Evolutionary conservation across 2,888 invertebrate species (phyloP).

Genomic region (Caenorhabditis afra): DNA sequence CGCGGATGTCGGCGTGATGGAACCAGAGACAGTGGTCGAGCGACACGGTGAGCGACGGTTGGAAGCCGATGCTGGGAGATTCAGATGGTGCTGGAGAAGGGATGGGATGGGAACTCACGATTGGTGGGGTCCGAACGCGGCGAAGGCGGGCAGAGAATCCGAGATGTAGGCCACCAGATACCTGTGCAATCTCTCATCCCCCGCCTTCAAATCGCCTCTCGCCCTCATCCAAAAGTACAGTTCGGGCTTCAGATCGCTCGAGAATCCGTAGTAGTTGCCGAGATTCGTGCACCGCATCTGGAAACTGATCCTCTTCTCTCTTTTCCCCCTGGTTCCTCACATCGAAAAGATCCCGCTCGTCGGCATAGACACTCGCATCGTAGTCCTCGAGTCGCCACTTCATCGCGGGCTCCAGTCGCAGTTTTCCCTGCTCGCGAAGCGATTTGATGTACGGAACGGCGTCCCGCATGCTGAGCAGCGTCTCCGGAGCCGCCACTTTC

Average conservation of each 20-base stretch:
- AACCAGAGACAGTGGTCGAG: slow-evolving; percentile 74
- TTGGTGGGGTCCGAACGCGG: slow-evolving; percentile 68
- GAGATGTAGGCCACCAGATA: slow-evolving; percentile 58
- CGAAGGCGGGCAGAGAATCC: slow-evolving; percentile 53
- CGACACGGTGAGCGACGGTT: slow-evolving; percentile 63
- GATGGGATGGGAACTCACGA: not conserved
- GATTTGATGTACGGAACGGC: slow-evolving; percentile 42
- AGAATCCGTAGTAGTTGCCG: slow-evolving; percentile 48
- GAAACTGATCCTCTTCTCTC: not conserved
- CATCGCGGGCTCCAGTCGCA: slow-evolving; percentile 16
- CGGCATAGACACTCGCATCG: not conserved
- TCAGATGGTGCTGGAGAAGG: too few relatives aligned
- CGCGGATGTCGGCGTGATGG: slow-evolving; percentile 64
- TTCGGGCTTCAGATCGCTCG: slow-evolving; percentile 8
- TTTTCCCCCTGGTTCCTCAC: not conserved
- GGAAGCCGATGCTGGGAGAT: not conserved
- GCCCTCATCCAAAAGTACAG: slow-evolving; percentile 55
- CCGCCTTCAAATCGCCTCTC: slow-evolving; percentile 37
- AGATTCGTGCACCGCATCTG: slow-evolving; percentile 57
- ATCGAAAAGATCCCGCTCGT: not conserved
- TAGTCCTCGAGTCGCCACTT: not conserved
- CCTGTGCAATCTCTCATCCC: slow-evolving; percentile 48
- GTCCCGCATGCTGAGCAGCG: slow-evolving; percentile 25
- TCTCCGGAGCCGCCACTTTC: slow-evolving; percentile 56
- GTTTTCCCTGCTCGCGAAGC: slow-evolving; percentile 34